Conservation (phyloP, 2,888 invertebrate genomes). For the Mellilla xanthometata region DNA sequence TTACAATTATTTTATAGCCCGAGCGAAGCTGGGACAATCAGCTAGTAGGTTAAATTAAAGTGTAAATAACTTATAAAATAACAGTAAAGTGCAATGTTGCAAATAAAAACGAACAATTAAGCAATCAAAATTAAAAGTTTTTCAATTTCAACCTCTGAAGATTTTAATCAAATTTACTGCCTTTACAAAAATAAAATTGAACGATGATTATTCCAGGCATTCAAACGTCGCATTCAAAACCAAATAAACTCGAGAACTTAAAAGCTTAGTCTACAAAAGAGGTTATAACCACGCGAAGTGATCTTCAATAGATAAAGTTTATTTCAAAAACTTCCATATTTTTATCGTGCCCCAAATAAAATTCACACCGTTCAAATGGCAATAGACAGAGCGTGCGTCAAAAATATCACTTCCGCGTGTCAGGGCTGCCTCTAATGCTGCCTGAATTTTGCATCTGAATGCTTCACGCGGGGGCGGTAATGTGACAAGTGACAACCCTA, state of each 20-base stretch:
- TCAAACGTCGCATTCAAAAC: too few species aligned
- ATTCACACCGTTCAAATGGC: conserved; percentile 25
- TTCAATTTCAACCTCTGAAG: conserved; percentile 1
- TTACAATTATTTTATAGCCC: too few species aligned
- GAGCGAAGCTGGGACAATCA: too few species aligned
- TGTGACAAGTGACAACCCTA: conserved; percentile 77
- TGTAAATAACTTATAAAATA: too few species aligned
- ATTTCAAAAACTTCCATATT: conserved; percentile 10
- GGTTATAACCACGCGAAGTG: conserved; percentile 3
- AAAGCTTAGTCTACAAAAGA: too few species aligned
- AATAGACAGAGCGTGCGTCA: conserved; percentile 53
- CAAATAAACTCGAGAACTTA: too few species aligned
- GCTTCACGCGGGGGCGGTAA: conserved; percentile 61
- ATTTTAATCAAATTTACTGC: not conserved
- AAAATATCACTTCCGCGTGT: conserved; percentile 73
- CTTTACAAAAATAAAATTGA: too few species aligned
- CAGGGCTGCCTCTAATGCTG: conserved; percentile 65
- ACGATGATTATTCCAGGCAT: too few species aligned
- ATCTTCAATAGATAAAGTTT: conserved; percentile 3
- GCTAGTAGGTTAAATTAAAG: too few species aligned
- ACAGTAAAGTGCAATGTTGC: too few species aligned
- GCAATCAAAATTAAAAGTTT: not conserved
- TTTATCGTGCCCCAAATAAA: conserved; percentile 21
- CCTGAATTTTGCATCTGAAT: conserved; percentile 77
- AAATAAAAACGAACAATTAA: too few species aligned